Conservation (phyloP, 92 coral and sea anemone genomes). For the Palythoa grandiflora region DNA sequence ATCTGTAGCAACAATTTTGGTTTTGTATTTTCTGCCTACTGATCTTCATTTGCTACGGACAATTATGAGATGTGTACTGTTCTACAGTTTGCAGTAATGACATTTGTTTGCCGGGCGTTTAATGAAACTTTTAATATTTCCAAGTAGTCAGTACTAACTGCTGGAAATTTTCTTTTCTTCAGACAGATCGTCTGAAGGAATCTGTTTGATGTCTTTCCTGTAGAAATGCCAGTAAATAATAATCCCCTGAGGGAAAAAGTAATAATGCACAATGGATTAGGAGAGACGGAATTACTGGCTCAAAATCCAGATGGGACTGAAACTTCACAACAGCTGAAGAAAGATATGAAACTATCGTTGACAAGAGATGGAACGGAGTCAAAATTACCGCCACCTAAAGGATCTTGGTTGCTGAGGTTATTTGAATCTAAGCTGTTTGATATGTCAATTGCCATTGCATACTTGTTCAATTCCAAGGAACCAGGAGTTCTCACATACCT, state of each 20-base stretch:
- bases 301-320: constrained; percentile 8
- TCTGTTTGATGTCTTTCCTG: neutral
- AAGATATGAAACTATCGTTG: constrained; percentile 55
- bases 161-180: neutral
- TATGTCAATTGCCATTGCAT: constrained; percentile 98
- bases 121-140: neutral
- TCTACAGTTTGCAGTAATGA: neutral
- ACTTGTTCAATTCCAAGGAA: constrained; percentile 96
- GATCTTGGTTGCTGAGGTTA: constrained; percentile 90
- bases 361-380: constrained; percentile 27
- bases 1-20: neutral
- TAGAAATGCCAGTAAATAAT: constrained; percentile 42
- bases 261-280: constrained; percentile 32
- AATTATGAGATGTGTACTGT: neutral
- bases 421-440: constrained; percentile 97
- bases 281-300: constrained; percentile 17
- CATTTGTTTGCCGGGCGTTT: neutral
- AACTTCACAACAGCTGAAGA: constrained; percentile 27
- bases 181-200: constrained; percentile 11
- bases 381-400: constrained; percentile 84
- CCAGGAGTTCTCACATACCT: constrained; percentile 96
- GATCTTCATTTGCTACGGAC: neutral
- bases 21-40: neutral
- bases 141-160: constrained; percentile 3
- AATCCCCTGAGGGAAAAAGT: constrained; percentile 36